A percentile compares a stretch with the other conserved stretches of the same genome.
These are phyloP conservation scores for Rhopalosiphum padi DNA, from an alignment of 1,140 invertebrate species.

Conservation along the genomic window DNA sequence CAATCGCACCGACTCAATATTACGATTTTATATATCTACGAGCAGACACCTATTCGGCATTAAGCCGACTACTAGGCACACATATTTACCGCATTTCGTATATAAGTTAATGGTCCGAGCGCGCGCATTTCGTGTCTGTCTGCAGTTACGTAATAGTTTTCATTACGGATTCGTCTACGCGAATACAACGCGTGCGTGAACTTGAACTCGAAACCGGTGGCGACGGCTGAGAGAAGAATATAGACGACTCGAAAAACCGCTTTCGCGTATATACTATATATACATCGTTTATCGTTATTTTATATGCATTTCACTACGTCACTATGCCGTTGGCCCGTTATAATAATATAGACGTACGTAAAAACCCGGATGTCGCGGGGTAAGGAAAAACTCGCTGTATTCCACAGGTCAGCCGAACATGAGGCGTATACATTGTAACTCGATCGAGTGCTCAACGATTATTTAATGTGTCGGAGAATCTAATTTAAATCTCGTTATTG, in stretches of 20 bases:
- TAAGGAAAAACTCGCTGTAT: background rate
- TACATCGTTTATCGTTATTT: too few relatives aligned
- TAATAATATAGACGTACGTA: background rate
- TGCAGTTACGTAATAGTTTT: background rate
- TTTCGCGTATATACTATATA: background rate
- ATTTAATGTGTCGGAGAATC: background rate
- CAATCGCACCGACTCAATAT: too few relatives aligned
- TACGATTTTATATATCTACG: too few relatives aligned
- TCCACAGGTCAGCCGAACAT: too few relatives aligned
- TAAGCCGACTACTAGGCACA: too few relatives aligned
- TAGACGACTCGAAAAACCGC: background rate
- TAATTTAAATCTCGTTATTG: background rate
- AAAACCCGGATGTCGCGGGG: background rate
- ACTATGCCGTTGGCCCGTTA: background rate
- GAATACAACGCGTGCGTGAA: background rate
- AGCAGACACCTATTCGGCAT: background rate
- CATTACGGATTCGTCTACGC: background rate
- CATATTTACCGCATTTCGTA: background rate
- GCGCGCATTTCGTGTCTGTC: background rate
- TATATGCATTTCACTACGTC: background rate
- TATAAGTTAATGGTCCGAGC: background rate
- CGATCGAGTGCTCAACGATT: background rate
- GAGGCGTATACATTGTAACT: background rate
- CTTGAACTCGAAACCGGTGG: conserved; percentile 10
- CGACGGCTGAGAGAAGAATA: background rate